Evolutionary conservation across 2,113 vertebrate species (phyloP), one percentile per base, ranked within the genome.

Genomic region (Hirundichthys speculiger): DNA sequence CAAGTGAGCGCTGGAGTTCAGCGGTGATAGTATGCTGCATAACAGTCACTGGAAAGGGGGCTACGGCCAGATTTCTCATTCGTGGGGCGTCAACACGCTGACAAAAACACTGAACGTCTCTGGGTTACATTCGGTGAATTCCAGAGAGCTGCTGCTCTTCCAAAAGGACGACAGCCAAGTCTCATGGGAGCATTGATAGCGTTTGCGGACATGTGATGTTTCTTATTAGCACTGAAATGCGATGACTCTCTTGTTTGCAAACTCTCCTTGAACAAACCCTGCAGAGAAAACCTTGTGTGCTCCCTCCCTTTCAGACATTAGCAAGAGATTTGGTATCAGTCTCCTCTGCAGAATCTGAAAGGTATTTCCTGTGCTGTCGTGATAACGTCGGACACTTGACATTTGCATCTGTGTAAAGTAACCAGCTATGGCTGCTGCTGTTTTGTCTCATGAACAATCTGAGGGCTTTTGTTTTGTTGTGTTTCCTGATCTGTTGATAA

Each of bases 331-430:
- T 16, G 58, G 45, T 64, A 54, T 61, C 50, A 16, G 40, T 25
- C 49, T 16, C 25, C 45, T 54, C 13, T 2, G 10, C 50, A 58
- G 56, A 66, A 61, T 83, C 62, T 66, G 67, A 74, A 64, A 40
- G 12, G 60, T 51, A 78, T 84, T 81, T 83, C 62, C 59, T 3
- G 10, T 1, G 3, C 10, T 57, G 19, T 43, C 20, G 51, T 39
- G 41, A 57, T 15, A 13, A 13, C 39, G 58, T 70, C 34, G 49
- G 46, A 71, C 61, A 66, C 52, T 79, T 25, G 20, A 53, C 4
- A 34, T 76, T 63, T 66, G 57, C 34, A 51, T 58, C 39, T 30
- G 47, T 67, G 51, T 60, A 69, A 76, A 75, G 67, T 34, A 46
- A 55, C 73, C 55, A 16, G 71, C 45, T 43, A 6, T 10, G 30